These are phyloP conservation scores for Leptinotarsa haldemani DNA, from an alignment of 2,888 invertebrate species.

Conservation along the genomic window DNA sequence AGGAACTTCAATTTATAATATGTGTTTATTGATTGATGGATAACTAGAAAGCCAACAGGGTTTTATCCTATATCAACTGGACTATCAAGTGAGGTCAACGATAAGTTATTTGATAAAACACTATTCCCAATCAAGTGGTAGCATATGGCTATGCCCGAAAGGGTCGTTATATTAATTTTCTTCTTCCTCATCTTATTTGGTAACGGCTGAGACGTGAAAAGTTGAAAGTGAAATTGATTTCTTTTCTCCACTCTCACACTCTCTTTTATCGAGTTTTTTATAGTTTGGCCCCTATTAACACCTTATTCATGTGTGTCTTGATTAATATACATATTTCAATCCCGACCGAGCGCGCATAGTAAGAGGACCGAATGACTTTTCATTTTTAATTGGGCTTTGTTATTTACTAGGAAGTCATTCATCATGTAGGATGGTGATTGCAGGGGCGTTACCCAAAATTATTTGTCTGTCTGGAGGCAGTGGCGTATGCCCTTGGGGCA, in stretches of 20 bases:
- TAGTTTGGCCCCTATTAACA: slow-evolving; percentile 36
- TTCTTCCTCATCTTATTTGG: slow-evolving; percentile 9
- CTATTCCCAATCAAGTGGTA: slow-evolving; percentile 31
- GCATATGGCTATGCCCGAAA: slow-evolving; percentile 30
- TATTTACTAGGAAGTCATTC: slow-evolving; percentile 9
- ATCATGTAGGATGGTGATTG: slow-evolving; percentile 7
- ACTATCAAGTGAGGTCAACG: slow-evolving; percentile 7
- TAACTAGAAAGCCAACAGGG: no score
- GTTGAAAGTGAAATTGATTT: slow-evolving; percentile 34
- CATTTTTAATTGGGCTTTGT: slow-evolving; percentile 19
- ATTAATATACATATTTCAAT: slow-evolving; percentile 23
- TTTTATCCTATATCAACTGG: neutral
- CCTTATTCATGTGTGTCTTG: slow-evolving; percentile 31
- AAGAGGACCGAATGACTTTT: slow-evolving; percentile 8
- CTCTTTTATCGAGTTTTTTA: slow-evolving; percentile 28
- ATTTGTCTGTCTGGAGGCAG: neutral
- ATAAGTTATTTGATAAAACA: slow-evolving; percentile 18
- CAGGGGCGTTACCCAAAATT: slow-evolving; percentile 7
- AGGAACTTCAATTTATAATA: no score
- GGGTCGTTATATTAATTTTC: slow-evolving; percentile 41
- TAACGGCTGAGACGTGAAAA: slow-evolving; percentile 4
- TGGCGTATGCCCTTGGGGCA: neutral
- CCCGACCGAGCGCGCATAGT: slow-evolving; percentile 10
- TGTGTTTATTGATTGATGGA: no score
- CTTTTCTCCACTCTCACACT: slow-evolving; percentile 27